Evolutionary conservation across 2,888 invertebrate genomes (phyloP), one percentile per base, ranked within the genome.

Genomic region (Hofmannophila pseudospretella): DNA sequence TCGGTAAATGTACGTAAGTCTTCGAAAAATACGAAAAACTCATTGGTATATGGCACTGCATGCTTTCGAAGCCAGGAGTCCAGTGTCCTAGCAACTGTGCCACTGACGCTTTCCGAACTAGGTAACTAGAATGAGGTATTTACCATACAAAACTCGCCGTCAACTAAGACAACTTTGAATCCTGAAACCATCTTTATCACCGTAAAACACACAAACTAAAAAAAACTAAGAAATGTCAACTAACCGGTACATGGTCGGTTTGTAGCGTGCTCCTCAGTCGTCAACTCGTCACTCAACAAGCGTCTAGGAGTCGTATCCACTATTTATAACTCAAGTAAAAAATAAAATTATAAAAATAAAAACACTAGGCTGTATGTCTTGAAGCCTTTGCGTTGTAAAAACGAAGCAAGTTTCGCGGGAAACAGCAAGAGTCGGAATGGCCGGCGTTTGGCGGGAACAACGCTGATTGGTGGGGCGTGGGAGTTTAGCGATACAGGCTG

Each of bases 181-280:
- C n/a, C n/a, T n/a, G n/a, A n/a, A n/a, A n/a, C n/a, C n/a, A n/a
- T n/a, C n/a, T n/a, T n/a, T n/a, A n/a, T n/a, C n/a, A n/a, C n/a
- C n/a, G n/a, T n/a, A n/a, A n/a, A n/a, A 50, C 42, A 50, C 47
- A 20, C 7, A 43, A 50, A 49, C 45, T 51, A 59, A 7, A 22
- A 8, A 22, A 22, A 22, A 22, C 5, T 8, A 58, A 45, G 42
- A 42, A 60, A 60, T 47, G 46, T 36, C 34, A 50, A 81, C 82
- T 82, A 64, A 84, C 82, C 82, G 76, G 75, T 76, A 77, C 80
- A 84, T 76, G 44, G 48, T n/a, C n/a, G n/a, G n/a, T n/a, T n/a
- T n/a, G n/a, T n/a, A n/a, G n/a, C n/a, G n/a, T 50, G 43, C 42
- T 41, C n/a, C 38, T 43, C 49, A 50, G 49, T 49, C 55, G 49